Conservation (phyloP, 2,797 vertebrate species). For the Molossus alvarezi region DNA sequence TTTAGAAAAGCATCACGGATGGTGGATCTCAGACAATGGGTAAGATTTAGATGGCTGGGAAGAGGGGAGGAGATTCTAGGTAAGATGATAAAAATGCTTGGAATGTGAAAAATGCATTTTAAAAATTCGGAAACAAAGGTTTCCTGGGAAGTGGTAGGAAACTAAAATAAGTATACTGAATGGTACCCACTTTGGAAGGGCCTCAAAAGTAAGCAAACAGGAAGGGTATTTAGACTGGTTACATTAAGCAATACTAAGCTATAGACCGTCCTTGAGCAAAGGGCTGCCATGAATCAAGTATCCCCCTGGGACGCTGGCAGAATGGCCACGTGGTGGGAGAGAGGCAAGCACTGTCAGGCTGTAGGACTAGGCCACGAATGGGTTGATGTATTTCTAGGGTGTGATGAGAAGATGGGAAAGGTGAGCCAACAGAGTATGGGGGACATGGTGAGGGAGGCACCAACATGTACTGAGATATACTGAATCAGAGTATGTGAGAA, state of each 20-base stretch:
- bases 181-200: conserved; percentile 2
- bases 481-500: background rate
- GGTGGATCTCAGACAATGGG: conserved; percentile 7
- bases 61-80: conserved; percentile 11
- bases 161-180: background rate
- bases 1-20: conserved; percentile 65
- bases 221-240: background rate
- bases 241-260: background rate
- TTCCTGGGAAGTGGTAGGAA: conserved; percentile 34
- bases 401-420: background rate
- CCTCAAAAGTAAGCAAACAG: background rate
- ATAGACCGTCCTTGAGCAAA: background rate
- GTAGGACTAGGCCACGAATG: background rate
- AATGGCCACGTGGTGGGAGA: background rate
- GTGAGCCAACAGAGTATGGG: background rate
- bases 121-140: background rate
- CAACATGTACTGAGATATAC: background rate
- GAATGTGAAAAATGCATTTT: background rate
- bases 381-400: background rate
- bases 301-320: background rate
- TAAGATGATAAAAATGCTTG: conserved; percentile 35
- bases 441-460: background rate
- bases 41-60: conserved; percentile 30
- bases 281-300: background rate
- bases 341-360: background rate